Percentiles rank a stretch among this genome's conserved stretches.
Evolutionary conservation across 2,888 invertebrate genomes (phyloP).

Genomic region (Pasiphila rectangulata): DNA sequence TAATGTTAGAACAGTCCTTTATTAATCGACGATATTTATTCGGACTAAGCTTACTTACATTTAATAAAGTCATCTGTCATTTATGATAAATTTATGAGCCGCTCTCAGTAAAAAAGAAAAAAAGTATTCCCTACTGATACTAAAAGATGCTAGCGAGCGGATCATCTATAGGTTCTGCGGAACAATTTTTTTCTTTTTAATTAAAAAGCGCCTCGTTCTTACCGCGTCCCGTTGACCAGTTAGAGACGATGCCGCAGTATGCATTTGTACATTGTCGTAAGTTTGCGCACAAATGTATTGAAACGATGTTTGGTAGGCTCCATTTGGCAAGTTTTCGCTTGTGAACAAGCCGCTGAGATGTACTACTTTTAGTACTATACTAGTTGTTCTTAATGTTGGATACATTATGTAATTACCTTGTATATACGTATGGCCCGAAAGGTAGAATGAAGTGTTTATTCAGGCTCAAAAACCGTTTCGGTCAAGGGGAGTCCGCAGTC

Average conservation of each 20-base stretch:
- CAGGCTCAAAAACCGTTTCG: constrained; percentile 57
- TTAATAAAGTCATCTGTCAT: constrained; percentile 25
- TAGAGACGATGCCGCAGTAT: not conserved
- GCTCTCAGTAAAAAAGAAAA: too few species aligned
- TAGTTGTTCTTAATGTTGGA: constrained; percentile 67
- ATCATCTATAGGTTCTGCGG: too few species aligned
- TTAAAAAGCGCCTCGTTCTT: constrained; percentile 3
- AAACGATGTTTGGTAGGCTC: constrained; percentile 66
- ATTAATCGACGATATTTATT: constrained; percentile 33
- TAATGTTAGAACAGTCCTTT: constrained; percentile 33
- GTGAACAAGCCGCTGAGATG: constrained; percentile 52
- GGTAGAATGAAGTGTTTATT: constrained; percentile 65
- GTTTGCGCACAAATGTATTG: constrained; percentile 64
- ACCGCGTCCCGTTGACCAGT: constrained; percentile 34
- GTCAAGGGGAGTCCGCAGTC: constrained; percentile 50
- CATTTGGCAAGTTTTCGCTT: constrained; percentile 50
- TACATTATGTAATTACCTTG: constrained; percentile 73
- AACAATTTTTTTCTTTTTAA: too few species aligned
- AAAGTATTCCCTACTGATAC: too few species aligned
- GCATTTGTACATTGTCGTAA: constrained; percentile 34
- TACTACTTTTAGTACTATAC: too few species aligned
- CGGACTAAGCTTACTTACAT: constrained; percentile 33
- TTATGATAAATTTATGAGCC: too few species aligned
- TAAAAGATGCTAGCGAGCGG: too few species aligned
- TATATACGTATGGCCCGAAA: constrained; percentile 77